Base-by-base conservation (phyloP, 2,797 vertebrate species). In the Chrosomus eos region DNA sequence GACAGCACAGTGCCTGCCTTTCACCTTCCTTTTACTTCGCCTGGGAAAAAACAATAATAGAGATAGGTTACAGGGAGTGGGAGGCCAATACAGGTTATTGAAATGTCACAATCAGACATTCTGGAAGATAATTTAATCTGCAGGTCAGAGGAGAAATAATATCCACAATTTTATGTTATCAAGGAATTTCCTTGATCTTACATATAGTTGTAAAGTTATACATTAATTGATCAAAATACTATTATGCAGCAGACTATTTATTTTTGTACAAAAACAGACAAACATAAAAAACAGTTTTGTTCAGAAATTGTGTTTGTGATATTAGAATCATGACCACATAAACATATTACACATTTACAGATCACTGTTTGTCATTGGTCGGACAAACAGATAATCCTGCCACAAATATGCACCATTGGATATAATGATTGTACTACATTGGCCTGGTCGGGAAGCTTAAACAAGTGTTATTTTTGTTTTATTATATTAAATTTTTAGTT, bases 1-100 rank as follows among this genome's bases (percentile, higher is more conserved):
- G 76, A 82, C 38, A 77, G 73, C n/a, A 76, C 53, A 55, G 71
- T 78, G 82, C 80, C 84, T 86, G 87, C 43, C 84, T 84, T 85
- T 58, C 26, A 51, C 71, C 71, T 51, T 43, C 71, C 43, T 19
- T 48, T 87, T 74, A 84, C 60, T 68, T 43, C 40, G 83, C 80
- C 78, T 88, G 81, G 8, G 19, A 28, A 82, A 77, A 31, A 33
- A 64, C 18, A 66, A 68, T 62, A 4, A 75, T 7, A 82, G 11
- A 73, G 71, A 70, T 0, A 13, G 8, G 43, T 51, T 58, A 82
- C 80, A 87, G 84, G 86, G 73, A 83, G 7, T 51, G 51, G 28
- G 64, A 82, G 75, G 71, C 58, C 23, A 3, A 43, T 43, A 45
- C 8, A 11, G 28, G 3, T 51, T 67, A 45, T 13, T 40, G 43